Evolutionary conservation across 2,888 invertebrate genomes (phyloP).

Genomic region (Meteorus cinctellus): DNA sequence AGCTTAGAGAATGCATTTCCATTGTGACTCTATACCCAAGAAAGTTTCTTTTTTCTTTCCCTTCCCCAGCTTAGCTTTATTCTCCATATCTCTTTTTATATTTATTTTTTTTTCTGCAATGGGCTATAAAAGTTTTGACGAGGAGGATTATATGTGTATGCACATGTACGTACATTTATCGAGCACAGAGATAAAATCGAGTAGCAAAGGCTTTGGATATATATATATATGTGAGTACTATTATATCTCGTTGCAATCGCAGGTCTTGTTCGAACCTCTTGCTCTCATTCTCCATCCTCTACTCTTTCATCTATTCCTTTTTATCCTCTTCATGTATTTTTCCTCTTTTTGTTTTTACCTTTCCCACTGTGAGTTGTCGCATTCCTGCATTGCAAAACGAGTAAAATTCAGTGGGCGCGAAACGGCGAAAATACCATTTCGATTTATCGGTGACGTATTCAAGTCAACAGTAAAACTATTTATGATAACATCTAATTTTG

Average conservation of each 20-base stretch:
- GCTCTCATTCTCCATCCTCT: constrained; percentile 16
- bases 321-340: not conserved
- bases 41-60: not conserved
- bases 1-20: not conserved
- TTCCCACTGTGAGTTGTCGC: not conserved
- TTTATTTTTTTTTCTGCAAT: not conserved
- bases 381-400: constrained; percentile 10
- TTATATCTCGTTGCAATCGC: constrained; percentile 28
- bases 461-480: constrained; percentile 11
- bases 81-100: not conserved
- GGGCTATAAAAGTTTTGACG: not conserved
- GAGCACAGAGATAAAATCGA: constrained; percentile 6
- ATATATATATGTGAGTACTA: not conserved
- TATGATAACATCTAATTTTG: not conserved
- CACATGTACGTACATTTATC: not conserved
- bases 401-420: not conserved
- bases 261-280: constrained; percentile 25
- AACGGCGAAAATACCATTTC: constrained; percentile 2
- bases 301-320: not conserved
- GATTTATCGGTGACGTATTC: constrained; percentile 15
- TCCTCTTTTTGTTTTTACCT: not conserved
- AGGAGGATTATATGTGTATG: not conserved
- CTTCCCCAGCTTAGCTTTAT: not conserved
- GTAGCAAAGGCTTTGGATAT: not conserved
- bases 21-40: not conserved